A percentile compares a stretch with the other conserved stretches of the same genome.
Conservation (phyloP, 92 coral and sea anemone genomes). For the Montipora capitata region DNA sequence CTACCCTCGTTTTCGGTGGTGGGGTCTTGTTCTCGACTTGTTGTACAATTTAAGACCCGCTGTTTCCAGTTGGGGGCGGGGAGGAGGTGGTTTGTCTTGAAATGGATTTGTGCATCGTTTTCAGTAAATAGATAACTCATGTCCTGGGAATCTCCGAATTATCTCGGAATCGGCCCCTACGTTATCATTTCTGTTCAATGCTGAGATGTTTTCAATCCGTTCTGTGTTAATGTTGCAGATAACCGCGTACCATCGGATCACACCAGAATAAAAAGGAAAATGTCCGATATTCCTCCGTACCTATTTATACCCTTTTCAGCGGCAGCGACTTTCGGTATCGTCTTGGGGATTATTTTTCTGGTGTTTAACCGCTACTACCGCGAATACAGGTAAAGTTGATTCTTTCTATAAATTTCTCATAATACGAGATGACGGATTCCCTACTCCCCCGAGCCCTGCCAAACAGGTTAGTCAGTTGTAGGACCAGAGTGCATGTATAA, state of each 20-base stretch:
- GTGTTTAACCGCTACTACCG: slow-evolving; percentile 90
- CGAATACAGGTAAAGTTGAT: slow-evolving; percentile 80
- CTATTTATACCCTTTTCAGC: slow-evolving; percentile 68
- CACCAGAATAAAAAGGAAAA: background rate
- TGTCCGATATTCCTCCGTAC: slow-evolving; percentile 32
- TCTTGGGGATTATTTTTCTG: slow-evolving; percentile 81
- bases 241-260: slow-evolving; percentile 62
- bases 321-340: slow-evolving; percentile 82
- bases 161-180: too few species aligned
- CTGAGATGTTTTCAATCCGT: background rate
- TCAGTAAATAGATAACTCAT: too few species aligned
- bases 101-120: too few species aligned
- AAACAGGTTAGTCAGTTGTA: too few species aligned
- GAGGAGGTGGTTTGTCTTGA: too few species aligned
- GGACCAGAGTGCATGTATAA: too few species aligned
- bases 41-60: too few species aligned
- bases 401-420: background rate
- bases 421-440: background rate
- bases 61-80: too few species aligned
- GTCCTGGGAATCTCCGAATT: too few species aligned
- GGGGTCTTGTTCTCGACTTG: too few species aligned
- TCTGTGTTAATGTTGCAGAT: slow-evolving; percentile 25
- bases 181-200: background rate
- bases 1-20: too few species aligned
- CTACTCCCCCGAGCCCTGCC: too few species aligned